These are phyloP conservation scores for Clamator glandarius DNA, from an alignment of 2,797 vertebrate genomes.

Conservation along the genomic window DNA sequence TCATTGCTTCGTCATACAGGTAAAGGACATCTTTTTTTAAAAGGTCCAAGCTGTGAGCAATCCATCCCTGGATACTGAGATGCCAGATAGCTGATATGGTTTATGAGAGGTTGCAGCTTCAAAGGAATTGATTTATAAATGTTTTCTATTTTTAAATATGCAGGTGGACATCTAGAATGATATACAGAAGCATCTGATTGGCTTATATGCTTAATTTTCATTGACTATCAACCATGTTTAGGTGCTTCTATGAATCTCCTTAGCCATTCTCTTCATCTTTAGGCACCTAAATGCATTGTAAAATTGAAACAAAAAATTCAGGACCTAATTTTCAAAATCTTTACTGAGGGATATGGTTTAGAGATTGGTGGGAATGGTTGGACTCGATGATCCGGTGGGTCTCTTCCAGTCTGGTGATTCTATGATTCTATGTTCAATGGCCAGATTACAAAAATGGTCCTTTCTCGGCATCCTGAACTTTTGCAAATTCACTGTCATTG, in stretches of 20 bases:
- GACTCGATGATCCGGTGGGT: too few species aligned
- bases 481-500: not conserved
- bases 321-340: not conserved
- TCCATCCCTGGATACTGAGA: not conserved
- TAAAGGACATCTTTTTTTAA: not conserved
- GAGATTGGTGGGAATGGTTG: too few species aligned
- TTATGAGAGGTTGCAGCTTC: not conserved
- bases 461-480: not conserved
- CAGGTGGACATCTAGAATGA: not conserved
- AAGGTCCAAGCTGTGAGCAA: not conserved
- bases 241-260: not conserved
- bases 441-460: not conserved
- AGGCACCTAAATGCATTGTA: not conserved
- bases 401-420: too few species aligned
- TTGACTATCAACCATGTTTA: not conserved
- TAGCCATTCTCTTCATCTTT: not conserved
- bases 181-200: not conserved
- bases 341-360: too few species aligned
- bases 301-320: not conserved
- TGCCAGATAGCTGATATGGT: not conserved
- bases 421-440: too few species aligned
- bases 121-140: conserved; percentile 25
- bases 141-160: not conserved
- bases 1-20: not conserved
- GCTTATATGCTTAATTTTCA: not conserved